Percentiles rank a stretch among this genome's conserved stretches.
phyloP scores from a whole-genome alignment of 2,888 invertebrate species.

The Nomada flava region DNA sequence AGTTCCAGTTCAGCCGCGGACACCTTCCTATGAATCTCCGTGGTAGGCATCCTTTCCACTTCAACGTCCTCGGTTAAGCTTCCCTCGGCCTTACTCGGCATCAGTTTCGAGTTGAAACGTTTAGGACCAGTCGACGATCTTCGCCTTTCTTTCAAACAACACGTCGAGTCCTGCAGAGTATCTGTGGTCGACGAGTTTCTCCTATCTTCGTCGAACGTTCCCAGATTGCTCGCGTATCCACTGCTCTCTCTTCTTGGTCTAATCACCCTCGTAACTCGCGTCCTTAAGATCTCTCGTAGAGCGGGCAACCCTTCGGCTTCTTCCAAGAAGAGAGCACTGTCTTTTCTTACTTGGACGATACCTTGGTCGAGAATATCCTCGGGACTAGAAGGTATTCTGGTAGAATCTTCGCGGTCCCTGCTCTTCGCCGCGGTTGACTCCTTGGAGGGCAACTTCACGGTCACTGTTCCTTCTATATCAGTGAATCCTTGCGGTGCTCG shows the following conservation, averaged over 20 bases:
- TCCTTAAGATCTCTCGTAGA: constrained; percentile 58
- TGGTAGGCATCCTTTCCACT: constrained; percentile 72
- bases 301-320: constrained; percentile 67
- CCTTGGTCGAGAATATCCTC: constrained; percentile 67
- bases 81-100: constrained; percentile 54
- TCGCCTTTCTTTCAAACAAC: constrained; percentile 64
- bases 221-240: constrained; percentile 78
- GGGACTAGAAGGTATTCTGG: constrained; percentile 49
- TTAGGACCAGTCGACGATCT: constrained; percentile 69
- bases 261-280: constrained; percentile 53
- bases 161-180: constrained; percentile 59
- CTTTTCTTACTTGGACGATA: constrained; percentile 72
- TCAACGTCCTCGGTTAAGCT: constrained; percentile 49
- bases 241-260: constrained; percentile 78
- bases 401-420: constrained; percentile 28
- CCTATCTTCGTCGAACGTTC: constrained; percentile 80
- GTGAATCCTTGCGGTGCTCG: background rate
- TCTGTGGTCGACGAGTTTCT: constrained; percentile 66
- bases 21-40: constrained; percentile 72
- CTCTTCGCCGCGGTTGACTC: background rate
- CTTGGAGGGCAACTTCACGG: constrained; percentile 15
- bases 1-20: constrained; percentile 72
- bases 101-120: constrained; percentile 55
- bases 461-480: constrained; percentile 13
- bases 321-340: constrained; percentile 77